A percentile compares a stretch with the other conserved stretches of the same genome.
Evolutionary conservation across 2,888 invertebrate species (phyloP).

Genomic region (Agrotis ipsilon): DNA sequence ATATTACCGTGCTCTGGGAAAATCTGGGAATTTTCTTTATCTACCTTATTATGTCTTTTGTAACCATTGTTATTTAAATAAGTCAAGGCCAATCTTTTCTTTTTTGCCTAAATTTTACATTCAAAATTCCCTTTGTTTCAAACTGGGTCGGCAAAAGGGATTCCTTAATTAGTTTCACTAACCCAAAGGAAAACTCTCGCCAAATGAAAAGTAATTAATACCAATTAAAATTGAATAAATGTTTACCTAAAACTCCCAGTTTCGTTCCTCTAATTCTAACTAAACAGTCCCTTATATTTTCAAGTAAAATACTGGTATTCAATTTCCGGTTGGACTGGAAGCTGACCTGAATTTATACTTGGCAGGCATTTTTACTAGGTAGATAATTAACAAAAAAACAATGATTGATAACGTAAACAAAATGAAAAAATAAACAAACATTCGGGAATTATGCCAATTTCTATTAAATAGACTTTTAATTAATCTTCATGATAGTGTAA

Average conservation of each 20-base stretch:
- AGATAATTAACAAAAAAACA: no score
- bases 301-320: background rate
- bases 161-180: slow-evolving; percentile 22
- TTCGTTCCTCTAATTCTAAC: background rate
- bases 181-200: slow-evolving; percentile 20
- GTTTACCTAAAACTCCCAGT: slow-evolving; percentile 18
- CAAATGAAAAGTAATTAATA: slow-evolving; percentile 47
- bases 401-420: no score
- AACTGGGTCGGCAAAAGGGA: slow-evolving; percentile 27
- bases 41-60: background rate
- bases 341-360: background rate
- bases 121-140: slow-evolving; percentile 8
- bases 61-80: no score
- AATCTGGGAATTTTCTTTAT: no score
- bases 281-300: slow-evolving; percentile 21
- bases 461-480: no score
- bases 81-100: background rate
- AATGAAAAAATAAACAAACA: no score
- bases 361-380: no score
- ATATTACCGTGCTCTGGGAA: no score
- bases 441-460: no score
- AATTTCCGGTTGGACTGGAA: background rate
- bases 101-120: background rate
- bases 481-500: no score
- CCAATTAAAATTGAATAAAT: slow-evolving; percentile 35